Evolutionary conservation across 30 jellyfish, hydroid and myxozoan species (phyloP).

Genomic region (Aurelia sp.): DNA sequence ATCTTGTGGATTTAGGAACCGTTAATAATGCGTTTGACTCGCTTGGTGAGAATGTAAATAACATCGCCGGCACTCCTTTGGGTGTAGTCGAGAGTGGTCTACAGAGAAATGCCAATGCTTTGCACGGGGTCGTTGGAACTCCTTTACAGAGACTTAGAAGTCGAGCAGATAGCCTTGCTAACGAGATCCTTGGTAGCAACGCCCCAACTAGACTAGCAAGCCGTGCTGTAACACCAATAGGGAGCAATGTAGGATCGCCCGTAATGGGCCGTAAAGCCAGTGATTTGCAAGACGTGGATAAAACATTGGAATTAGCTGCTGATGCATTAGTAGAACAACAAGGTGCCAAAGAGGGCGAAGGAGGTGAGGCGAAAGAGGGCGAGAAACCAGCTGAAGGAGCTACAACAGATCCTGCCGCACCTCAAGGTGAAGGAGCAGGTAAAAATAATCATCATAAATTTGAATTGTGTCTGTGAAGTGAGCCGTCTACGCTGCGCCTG

Average conservation of each 20-base stretch:
- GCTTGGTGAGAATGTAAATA: neutral
- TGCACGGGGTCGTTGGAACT: constrained; percentile 34
- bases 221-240: constrained; percentile 4
- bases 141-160: constrained; percentile 36
- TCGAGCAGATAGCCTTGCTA: constrained; percentile 12
- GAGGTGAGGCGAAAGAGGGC: constrained; percentile 1
- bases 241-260: constrained; percentile 1
- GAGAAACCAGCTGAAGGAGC: constrained; percentile 3
- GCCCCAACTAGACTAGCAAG: constrained; percentile 8
- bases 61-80: neutral
- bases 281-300: neutral
- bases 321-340: constrained; percentile 42
- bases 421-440: constrained; percentile 33
- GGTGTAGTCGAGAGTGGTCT: neutral
- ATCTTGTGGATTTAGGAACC: neutral
- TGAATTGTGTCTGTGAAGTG: neutral
- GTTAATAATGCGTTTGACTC: neutral
- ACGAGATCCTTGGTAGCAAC: neutral
- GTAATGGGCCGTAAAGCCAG: neutral
- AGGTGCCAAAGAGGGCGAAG: constrained; percentile 2
- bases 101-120: neutral
- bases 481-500: too few species aligned
- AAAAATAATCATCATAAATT: neutral
- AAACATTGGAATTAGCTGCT: constrained; percentile 43
- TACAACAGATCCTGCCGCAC: constrained; percentile 1